Evolutionary conservation across 2,797 vertebrate species (phyloP).

Genomic region (Anguilla pacifica): DNA sequence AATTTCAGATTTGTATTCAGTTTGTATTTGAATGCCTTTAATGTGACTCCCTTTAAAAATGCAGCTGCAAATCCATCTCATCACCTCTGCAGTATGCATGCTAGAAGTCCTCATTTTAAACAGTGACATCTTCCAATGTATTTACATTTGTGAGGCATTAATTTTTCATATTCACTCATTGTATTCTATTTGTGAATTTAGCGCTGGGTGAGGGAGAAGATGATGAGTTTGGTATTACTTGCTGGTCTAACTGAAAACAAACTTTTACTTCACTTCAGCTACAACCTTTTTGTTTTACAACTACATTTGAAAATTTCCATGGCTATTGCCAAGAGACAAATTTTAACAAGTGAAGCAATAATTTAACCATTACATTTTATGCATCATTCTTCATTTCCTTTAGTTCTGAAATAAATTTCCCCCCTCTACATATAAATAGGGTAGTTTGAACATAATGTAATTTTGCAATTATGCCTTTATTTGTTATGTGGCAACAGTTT

Average conservation of each 20-base stretch:
- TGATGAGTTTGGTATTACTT: background rate
- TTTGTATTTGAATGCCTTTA: background rate
- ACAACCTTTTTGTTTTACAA: background rate
- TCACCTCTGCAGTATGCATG: background rate
- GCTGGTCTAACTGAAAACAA: background rate
- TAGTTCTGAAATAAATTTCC: background rate
- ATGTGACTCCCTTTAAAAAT: background rate
- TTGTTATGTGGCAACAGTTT: background rate
- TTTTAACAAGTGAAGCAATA: background rate
- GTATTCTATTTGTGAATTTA: background rate
- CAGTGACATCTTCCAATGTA: background rate
- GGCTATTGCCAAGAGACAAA: background rate
- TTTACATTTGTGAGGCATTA: background rate
- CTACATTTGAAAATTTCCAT: background rate
- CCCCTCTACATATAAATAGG: background rate
- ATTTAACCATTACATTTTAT: background rate
- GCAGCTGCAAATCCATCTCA: background rate
- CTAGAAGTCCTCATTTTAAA: background rate
- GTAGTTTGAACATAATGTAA: background rate
- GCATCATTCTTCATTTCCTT: background rate
- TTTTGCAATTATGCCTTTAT: constrained; percentile 3
- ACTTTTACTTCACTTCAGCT: background rate
- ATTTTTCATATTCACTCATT: background rate
- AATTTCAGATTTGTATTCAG: constrained; percentile 14
- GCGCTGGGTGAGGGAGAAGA: background rate